Percentiles rank a stretch among this genome's conserved stretches.
These are phyloP conservation scores for Corythaixoides concolor DNA, from an alignment of 2,113 vertebrate genomes.

Conservation along the genomic window DNA sequence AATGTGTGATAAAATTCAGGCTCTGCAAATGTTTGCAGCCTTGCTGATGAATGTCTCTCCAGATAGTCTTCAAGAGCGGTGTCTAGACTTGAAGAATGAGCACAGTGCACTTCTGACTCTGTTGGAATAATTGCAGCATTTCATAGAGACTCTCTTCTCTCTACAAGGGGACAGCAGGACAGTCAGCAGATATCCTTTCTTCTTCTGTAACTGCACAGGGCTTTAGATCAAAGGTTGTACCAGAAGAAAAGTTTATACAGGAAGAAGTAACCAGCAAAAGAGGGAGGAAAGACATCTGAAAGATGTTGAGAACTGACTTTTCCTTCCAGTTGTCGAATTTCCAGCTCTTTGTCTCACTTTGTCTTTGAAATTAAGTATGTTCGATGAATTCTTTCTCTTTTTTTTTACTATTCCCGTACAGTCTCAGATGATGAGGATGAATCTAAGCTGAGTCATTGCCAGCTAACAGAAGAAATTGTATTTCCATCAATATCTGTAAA, in stretches of 20 bases:
- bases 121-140: background rate
- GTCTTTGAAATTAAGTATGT: background rate
- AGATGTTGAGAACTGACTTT: background rate
- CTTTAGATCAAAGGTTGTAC: background rate
- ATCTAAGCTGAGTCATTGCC: background rate
- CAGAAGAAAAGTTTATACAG: background rate
- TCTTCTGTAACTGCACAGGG: background rate
- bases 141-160: background rate
- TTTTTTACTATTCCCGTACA: background rate
- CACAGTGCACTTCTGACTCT: background rate
- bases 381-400: background rate
- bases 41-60: slow-evolving; percentile 21
- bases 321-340: background rate
- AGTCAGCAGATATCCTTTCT: background rate
- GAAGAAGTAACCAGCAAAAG: background rate
- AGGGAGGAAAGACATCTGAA: background rate
- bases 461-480: background rate
- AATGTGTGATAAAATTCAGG: background rate
- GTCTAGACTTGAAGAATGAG: slow-evolving; percentile 20
- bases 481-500: background rate
- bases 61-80: slow-evolving; percentile 15
- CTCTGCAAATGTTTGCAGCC: background rate
- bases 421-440: background rate
- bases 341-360: background rate
- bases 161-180: background rate